Evolutionary conservation across 2,888 invertebrate genomes (phyloP).

Genomic region (Drosophila siamana): DNA sequence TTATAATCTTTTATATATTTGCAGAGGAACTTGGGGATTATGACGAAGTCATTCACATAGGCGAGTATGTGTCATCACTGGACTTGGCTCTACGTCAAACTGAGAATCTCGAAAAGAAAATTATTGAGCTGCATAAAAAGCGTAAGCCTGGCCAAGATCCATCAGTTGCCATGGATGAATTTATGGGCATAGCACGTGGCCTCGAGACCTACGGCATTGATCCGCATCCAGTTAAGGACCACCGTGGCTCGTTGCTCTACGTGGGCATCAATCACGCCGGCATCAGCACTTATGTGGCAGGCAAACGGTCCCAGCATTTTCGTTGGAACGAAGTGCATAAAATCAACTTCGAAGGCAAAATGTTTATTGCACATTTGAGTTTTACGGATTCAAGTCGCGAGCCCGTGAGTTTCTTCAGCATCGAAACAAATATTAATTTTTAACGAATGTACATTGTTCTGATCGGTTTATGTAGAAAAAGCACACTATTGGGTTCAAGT

Average conservation of each 20-base stretch:
- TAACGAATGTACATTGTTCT: slow-evolving; percentile 73
- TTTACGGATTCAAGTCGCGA: slow-evolving; percentile 92
- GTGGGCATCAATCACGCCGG: slow-evolving; percentile 98
- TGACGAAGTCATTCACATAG: slow-evolving; percentile 94
- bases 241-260: slow-evolving; percentile 95
- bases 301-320: slow-evolving; percentile 96
- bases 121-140: slow-evolving; percentile 95
- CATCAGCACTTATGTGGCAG: slow-evolving; percentile 97
- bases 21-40: slow-evolving; percentile 98
- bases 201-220: slow-evolving; percentile 99
- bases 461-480: slow-evolving; percentile 91
- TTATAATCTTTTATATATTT: slow-evolving; percentile 45
- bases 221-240: slow-evolving; percentile 99
- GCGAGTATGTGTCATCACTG: slow-evolving; percentile 96
- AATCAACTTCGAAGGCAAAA: slow-evolving; percentile 98
- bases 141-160: slow-evolving; percentile 94
- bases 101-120: slow-evolving; percentile 95
- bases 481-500: slow-evolving; percentile 97
- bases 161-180: slow-evolving; percentile 94
- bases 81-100: slow-evolving; percentile 97
- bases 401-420: slow-evolving; percentile 74
- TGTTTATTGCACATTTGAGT: slow-evolving; percentile 97
- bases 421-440: not conserved
- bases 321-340: slow-evolving; percentile 98
- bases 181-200: slow-evolving; percentile 95